A percentile compares a stretch with the other conserved stretches of the same genome.
Evolutionary conservation across 2,888 invertebrate species (phyloP).

Genomic region (Agonopterix arenella): DNA sequence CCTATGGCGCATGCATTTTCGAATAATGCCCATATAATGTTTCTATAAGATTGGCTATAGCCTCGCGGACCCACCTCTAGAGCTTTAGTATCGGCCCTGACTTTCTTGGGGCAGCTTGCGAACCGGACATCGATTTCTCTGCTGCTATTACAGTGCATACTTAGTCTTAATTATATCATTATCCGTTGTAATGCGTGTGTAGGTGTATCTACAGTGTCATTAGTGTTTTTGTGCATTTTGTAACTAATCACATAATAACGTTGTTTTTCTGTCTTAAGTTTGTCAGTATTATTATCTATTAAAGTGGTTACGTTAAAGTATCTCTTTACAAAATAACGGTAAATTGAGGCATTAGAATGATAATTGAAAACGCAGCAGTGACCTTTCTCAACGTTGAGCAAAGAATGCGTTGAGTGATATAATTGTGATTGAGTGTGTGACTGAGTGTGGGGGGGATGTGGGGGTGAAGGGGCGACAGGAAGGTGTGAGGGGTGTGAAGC

Average conservation of each 20-base stretch:
- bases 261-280: slow-evolving; percentile 4
- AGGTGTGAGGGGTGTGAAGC: slow-evolving; percentile 17
- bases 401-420: slow-evolving; percentile 22
- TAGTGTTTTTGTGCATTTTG: slow-evolving; percentile 20
- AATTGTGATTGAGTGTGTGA: slow-evolving; percentile 17
- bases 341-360: too few relatives aligned
- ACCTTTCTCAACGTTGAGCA: slow-evolving; percentile 24
- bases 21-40: slow-evolving; percentile 74
- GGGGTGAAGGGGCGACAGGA: slow-evolving; percentile 19
- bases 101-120: slow-evolving; percentile 43
- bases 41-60: slow-evolving; percentile 65
- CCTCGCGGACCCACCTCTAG: slow-evolving; percentile 30
- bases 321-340: too few relatives aligned
- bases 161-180: slow-evolving; percentile 23
- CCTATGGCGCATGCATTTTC: slow-evolving; percentile 70
- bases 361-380: slow-evolving; percentile 9
- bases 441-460: slow-evolving; percentile 16
- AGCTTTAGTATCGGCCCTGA: slow-evolving; percentile 51
- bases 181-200: slow-evolving; percentile 24
- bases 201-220: slow-evolving; percentile 14
- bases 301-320: too few relatives aligned
- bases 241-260: slow-evolving; percentile 18
- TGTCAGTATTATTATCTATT: too few relatives aligned
- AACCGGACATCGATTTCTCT: slow-evolving; percentile 6
- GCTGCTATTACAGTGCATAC: slow-evolving; percentile 2